Evolutionary conservation across 2,797 vertebrate genomes (phyloP), one percentile per base, ranked within the genome.

Genomic region (Sebastes itinus): DNA sequence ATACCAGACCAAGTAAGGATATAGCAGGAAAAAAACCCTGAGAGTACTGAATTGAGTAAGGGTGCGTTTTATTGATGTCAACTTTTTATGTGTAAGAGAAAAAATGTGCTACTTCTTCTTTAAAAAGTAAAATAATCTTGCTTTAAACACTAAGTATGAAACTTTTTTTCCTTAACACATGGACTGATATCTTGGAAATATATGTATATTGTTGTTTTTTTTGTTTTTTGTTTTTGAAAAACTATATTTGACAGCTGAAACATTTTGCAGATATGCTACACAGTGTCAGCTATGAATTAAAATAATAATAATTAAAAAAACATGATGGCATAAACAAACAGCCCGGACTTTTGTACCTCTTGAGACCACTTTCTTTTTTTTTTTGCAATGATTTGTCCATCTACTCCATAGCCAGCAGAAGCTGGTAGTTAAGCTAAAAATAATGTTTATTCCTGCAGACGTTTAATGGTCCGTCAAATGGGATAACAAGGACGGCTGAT

Each of bases 381-480:
- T 78, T 83, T 74, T 16, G 56, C 54, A 87, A 82, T 78, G 88
- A 85, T 92, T 90, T 74, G 70, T 38, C 81, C 89, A 75, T 91
- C 87, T 61, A 65, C 78, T 83, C 79, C 52, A 61, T 52, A 69
- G 85, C 66, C 16, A 28, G 83, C 75, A 76, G 79, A 88, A 86
- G 89, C 87, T 79, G 89, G 88, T 92, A 90, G 92, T 92, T 92
- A 89, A 89, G 91, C 91, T 94, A 93, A 93, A 94, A 95, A 94
- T 94, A 94, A 94, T 94, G 91, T 95, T 95, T 95, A 95, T 94
- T 93, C 89, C 92, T 94, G 86, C 85, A 90, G 89, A 90, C 87
- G 91, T 94, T 95, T 96, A 96, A 96, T 96, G 95, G 95, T 90
- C 93, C 95, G 87, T 95, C 92, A 96, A 96, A 96, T 96, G 93